A percentile compares a stretch with the other conserved stretches of the same genome.
These are phyloP conservation scores for Picathartes gymnocephalus DNA, from an alignment of 2,113 vertebrate genomes.

Conservation along the genomic window DNA sequence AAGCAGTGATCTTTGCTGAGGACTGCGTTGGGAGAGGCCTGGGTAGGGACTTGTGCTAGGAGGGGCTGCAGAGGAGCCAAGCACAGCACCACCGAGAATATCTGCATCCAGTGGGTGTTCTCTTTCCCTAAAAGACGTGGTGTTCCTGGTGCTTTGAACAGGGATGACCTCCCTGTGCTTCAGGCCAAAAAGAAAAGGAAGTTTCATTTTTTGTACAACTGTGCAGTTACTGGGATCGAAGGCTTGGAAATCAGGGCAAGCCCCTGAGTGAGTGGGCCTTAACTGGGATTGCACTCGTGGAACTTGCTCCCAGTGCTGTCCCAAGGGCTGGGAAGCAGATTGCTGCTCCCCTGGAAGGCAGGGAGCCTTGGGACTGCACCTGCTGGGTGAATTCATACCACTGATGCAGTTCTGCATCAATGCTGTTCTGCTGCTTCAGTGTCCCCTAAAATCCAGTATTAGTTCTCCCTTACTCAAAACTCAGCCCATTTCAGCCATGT, in stretches of 20 bases:
- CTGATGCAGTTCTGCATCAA: accelerated
- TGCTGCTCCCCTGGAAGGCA: not conserved
- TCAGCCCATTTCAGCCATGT: accelerated
- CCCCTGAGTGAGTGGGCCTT: not conserved
- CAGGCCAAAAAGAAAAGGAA: not conserved
- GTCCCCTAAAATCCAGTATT: not conserved
- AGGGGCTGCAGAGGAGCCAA: not conserved
- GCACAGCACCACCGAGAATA: not conserved
- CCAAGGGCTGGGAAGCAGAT: not conserved
- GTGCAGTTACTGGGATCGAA: not conserved
- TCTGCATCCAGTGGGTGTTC: not conserved
- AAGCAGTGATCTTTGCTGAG: not conserved
- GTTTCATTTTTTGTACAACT: not conserved
- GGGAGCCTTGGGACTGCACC: not conserved
- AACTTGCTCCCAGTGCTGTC: not conserved
- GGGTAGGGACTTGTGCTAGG: not conserved
- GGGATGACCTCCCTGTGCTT: not conserved
- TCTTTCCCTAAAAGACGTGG: not conserved
- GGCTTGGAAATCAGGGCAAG: not conserved
- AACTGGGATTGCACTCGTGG: not conserved
- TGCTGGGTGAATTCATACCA: accelerated
- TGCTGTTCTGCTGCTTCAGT: not conserved
- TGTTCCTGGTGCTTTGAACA: not conserved
- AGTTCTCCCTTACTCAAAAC: not conserved
- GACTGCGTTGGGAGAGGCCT: not conserved